Evolutionary conservation across 1,140 invertebrate genomes (phyloP).

Genomic region (Pantala flavescens): DNA sequence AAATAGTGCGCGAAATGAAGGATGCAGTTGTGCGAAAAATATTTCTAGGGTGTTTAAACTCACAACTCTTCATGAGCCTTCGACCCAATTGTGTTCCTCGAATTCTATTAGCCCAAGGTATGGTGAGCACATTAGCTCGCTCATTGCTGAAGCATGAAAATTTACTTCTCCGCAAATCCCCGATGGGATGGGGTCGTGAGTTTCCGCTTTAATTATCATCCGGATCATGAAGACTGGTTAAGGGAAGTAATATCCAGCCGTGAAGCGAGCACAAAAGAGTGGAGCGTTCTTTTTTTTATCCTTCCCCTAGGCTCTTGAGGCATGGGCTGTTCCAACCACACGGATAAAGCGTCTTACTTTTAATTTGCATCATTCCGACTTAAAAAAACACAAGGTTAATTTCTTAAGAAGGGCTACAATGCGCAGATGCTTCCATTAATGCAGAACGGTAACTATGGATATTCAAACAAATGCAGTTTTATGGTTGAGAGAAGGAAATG

Average conservation of each 20-base stretch:
- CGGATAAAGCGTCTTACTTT: too few relatives aligned
- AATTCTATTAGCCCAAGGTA: conserved; percentile 7
- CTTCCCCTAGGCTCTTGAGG: background rate
- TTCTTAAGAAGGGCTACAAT: too few relatives aligned
- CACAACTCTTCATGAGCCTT: background rate
- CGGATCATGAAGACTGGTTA: conserved; percentile 8
- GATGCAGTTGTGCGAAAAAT: too few relatives aligned
- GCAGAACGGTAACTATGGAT: too few relatives aligned
- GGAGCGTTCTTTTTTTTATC: background rate
- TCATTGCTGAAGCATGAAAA: conserved; percentile 1
- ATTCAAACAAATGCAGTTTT: too few relatives aligned
- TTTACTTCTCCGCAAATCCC: conserved; percentile 5
- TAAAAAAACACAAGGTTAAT: too few relatives aligned
- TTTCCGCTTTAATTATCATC: conserved; percentile 1
- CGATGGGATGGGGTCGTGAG: background rate
- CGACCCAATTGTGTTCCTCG: conserved; percentile 3
- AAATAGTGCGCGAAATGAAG: too few relatives aligned
- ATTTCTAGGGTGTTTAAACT: too few relatives aligned
- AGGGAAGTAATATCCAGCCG: conserved; percentile 4
- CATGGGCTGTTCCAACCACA: too few relatives aligned
- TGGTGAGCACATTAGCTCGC: background rate
- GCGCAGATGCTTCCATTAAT: too few relatives aligned
- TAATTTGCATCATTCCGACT: too few relatives aligned
- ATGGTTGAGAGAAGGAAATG: too few relatives aligned
- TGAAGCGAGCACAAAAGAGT: background rate